Conservation (phyloP, 2,888 invertebrate species). For the Hirtodrosophila trivittata region DNA sequence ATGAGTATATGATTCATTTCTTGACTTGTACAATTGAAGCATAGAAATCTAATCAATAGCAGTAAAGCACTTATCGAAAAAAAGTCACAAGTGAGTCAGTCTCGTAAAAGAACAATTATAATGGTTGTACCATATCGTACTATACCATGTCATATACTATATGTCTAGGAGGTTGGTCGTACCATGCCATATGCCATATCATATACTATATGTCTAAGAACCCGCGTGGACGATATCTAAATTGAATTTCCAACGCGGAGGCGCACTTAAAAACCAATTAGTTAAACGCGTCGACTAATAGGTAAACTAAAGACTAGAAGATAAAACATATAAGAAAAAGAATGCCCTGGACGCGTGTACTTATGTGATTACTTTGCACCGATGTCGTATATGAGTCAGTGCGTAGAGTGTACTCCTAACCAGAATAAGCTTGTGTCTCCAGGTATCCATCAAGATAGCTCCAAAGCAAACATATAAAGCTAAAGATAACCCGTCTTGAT, state of each 20-base stretch:
- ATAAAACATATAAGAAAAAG: not conserved
- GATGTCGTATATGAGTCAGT: too few relatives aligned
- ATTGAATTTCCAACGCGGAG: constrained; percentile 29
- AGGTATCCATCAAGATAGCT: too few relatives aligned
- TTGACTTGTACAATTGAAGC: not conserved
- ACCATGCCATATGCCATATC: not conserved
- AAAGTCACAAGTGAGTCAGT: constrained; percentile 22
- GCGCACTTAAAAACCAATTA: constrained; percentile 56
- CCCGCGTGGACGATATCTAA: constrained; percentile 35
- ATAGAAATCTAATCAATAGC: constrained; percentile 34
- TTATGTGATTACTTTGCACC: too few relatives aligned
- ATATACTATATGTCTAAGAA: constrained; percentile 8
- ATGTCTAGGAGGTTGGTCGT: too few relatives aligned
- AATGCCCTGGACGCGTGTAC: not conserved
- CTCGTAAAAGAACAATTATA: constrained; percentile 6
- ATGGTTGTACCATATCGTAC: not conserved
- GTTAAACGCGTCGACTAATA: constrained; percentile 27
- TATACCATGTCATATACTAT: constrained; percentile 1
- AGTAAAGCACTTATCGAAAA: constrained; percentile 22
- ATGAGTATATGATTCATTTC: not conserved
- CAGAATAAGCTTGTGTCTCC: too few relatives aligned
- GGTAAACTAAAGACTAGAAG: constrained; percentile 26
- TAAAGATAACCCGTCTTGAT: too few relatives aligned
- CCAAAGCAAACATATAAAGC: too few relatives aligned
- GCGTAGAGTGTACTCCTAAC: not conserved